Evolutionary conservation across 1,140 invertebrate species (phyloP).

Genomic region (Platyscapa corneri): DNA sequence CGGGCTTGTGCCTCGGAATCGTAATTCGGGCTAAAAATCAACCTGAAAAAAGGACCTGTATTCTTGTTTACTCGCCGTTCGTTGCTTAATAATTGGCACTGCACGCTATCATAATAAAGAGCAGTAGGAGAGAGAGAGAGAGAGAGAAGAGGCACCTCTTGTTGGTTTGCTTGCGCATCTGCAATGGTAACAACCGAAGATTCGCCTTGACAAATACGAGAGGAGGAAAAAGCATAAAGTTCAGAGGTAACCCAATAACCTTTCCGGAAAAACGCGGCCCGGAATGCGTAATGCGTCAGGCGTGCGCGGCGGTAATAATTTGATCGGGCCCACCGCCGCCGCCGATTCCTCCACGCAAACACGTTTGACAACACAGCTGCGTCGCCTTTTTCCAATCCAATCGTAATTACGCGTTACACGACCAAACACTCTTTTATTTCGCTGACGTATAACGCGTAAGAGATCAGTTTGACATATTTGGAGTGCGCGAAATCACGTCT

Average conservation of each 20-base stretch:
- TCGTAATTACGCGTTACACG: neutral
- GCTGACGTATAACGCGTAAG: neutral
- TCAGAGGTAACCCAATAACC: neutral
- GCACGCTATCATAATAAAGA: slow-evolving; percentile 35
- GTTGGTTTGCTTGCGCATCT: neutral
- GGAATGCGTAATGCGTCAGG: too few relatives aligned
- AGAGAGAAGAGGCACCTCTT: neutral
- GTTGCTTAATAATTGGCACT: slow-evolving; percentile 29
- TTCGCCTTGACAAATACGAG: too few relatives aligned
- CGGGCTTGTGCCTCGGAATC: neutral
- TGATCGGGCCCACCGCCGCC: too few relatives aligned
- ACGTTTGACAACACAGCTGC: too few relatives aligned
- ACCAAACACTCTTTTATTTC: neutral
- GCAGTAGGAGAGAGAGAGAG: neutral
- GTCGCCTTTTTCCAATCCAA: too few relatives aligned
- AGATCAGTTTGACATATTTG: neutral
- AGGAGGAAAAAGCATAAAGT: neutral
- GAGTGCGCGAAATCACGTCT: neutral
- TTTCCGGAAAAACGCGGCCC: too few relatives aligned
- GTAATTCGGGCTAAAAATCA: too few relatives aligned
- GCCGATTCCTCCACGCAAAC: too few relatives aligned
- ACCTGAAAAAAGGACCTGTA: neutral
- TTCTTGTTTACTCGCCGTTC: neutral
- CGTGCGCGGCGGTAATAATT: too few relatives aligned
- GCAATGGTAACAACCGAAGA: slow-evolving; percentile 44